Percentiles rank a stretch among this genome's conserved stretches.
phyloP scores from a whole-genome alignment of 2,797 vertebrate species.

The Nasua narica region DNA sequence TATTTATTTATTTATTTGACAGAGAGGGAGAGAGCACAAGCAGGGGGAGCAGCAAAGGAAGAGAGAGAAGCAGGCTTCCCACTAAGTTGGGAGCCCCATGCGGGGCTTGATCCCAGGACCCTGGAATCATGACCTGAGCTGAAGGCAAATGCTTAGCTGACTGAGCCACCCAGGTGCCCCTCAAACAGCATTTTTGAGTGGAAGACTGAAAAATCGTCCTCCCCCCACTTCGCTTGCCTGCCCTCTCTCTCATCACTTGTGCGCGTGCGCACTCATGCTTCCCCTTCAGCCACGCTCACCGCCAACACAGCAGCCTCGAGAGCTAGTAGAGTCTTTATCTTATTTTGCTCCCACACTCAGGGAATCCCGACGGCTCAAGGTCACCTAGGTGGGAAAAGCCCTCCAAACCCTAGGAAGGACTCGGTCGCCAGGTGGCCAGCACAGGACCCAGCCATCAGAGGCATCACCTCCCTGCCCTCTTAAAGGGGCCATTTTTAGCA shows the following conservation, averaged over 20 bases:
- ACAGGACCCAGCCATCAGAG: background rate
- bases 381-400: background rate
- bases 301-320: background rate
- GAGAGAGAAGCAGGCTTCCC: too few relatives aligned
- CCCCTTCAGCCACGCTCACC: background rate
- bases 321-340: background rate
- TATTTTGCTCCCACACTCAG: background rate
- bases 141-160: too few relatives aligned
- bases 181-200: background rate
- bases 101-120: too few relatives aligned
- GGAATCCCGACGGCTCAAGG: background rate
- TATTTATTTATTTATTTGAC: too few relatives aligned
- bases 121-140: too few relatives aligned
- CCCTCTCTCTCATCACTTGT: background rate
- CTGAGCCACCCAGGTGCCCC: too few relatives aligned
- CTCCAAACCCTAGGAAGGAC: background rate
- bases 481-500: background rate
- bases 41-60: too few relatives aligned
- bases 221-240: background rate
- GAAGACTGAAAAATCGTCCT: background rate
- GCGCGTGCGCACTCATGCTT: accelerated
- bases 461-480: background rate
- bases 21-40: too few relatives aligned
- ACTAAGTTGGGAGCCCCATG: too few relatives aligned
- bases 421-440: too few relatives aligned